These are phyloP conservation scores for Monopis laevigella DNA, from an alignment of 2,888 invertebrate genomes.

Conservation along the genomic window DNA sequence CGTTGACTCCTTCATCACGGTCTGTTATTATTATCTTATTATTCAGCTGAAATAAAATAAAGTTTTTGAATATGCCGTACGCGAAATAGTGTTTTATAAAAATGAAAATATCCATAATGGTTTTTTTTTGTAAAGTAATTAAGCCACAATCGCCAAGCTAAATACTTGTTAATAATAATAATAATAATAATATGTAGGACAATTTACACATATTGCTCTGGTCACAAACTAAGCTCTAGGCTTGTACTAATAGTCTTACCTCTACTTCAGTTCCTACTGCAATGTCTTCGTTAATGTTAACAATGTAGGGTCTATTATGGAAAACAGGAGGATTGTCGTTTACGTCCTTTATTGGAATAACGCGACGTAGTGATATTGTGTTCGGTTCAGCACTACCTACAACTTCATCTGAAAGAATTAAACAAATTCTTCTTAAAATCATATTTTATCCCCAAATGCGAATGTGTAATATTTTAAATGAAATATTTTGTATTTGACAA, in stretches of 20 bases:
- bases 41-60: slow-evolving; percentile 42
- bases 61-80: too few relatives aligned
- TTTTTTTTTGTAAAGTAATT: too few relatives aligned
- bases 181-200: too few relatives aligned
- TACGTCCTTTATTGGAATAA: slow-evolving; percentile 79
- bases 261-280: slow-evolving; percentile 71
- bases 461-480: too few relatives aligned
- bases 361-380: slow-evolving; percentile 79
- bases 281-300: slow-evolving; percentile 75
- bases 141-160: too few relatives aligned
- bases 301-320: slow-evolving; percentile 76
- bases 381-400: slow-evolving; percentile 77
- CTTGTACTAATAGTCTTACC: slow-evolving; percentile 29
- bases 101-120: too few relatives aligned
- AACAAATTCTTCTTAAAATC: too few relatives aligned
- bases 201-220: too few relatives aligned
- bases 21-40: slow-evolving; percentile 75
- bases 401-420: slow-evolving; percentile 73
- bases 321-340: slow-evolving; percentile 85
- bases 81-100: too few relatives aligned
- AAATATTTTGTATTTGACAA: too few relatives aligned
- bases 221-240: too few relatives aligned
- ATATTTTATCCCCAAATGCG: too few relatives aligned
- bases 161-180: neutral
- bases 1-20: slow-evolving; percentile 77